A percentile compares a stretch with the other conserved stretches of the same genome.
Conservation (phyloP, 2,113 vertebrate genomes). For the Hyla sarda region DNA sequence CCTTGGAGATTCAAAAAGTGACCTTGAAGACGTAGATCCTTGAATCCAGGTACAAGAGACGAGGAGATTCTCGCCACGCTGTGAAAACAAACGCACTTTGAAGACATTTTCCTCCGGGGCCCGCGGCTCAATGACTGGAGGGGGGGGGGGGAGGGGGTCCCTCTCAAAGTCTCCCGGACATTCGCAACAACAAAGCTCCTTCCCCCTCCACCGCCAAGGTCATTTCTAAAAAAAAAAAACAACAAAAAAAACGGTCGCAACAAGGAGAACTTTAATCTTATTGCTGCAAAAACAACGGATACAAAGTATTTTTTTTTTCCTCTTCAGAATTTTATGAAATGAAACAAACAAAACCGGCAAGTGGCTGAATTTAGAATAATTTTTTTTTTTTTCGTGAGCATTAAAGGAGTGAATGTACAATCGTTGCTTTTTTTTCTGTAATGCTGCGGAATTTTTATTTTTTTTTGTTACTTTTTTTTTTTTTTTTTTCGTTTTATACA, state of each 20-base stretch:
- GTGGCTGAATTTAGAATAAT: slow-evolving; percentile 64
- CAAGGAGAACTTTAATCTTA: slow-evolving; percentile 59
- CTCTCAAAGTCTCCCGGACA: background rate
- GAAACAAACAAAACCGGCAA: slow-evolving; percentile 61
- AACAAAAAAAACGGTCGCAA: too few relatives aligned
- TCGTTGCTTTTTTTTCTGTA: slow-evolving; percentile 74
- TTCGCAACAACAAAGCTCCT: slow-evolving; percentile 22
- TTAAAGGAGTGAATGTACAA: slow-evolving; percentile 75
- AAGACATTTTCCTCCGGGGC: slow-evolving; percentile 62
- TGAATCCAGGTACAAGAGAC: slow-evolving; percentile 69
- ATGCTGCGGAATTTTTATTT: slow-evolving; percentile 66
- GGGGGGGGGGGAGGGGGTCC: too few relatives aligned
- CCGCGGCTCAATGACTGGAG: slow-evolving; percentile 14
- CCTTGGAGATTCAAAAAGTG: slow-evolving; percentile 94
- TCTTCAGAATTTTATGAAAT: slow-evolving; percentile 71
- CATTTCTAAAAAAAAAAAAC: slow-evolving; percentile 65
- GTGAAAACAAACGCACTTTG: slow-evolving; percentile 60
- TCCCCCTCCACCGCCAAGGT: slow-evolving; percentile 57
- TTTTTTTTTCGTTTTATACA: slow-evolving; percentile 76
- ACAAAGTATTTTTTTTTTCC: slow-evolving; percentile 61
- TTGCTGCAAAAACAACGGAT: slow-evolving; percentile 57
- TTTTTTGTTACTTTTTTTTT: slow-evolving; percentile 31
- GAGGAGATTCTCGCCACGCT: slow-evolving; percentile 52
- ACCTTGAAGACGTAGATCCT: slow-evolving; percentile 95
- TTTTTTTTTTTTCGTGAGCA: slow-evolving; percentile 66